phyloP scores from a whole-genome alignment of 2,797 vertebrate species.

The Botia almorhae region DNA sequence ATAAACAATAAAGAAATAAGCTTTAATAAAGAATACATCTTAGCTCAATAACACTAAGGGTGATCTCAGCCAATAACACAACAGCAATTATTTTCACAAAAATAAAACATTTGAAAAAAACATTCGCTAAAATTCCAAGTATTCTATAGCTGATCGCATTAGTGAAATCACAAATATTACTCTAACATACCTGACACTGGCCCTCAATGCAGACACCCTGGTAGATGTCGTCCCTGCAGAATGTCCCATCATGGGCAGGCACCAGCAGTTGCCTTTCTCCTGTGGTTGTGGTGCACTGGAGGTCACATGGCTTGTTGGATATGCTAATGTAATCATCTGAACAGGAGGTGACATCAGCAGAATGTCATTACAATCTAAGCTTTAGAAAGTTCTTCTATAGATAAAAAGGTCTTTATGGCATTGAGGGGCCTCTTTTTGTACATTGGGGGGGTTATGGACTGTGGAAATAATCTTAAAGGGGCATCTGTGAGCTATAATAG shows the following conservation, averaged over 20 bases:
- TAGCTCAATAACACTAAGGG: too few species aligned
- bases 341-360: conserved; percentile 61
- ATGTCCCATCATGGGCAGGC: conserved; percentile 87
- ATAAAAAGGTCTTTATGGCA: conserved; percentile 49
- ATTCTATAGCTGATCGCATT: too few species aligned
- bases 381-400: conserved; percentile 38
- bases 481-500: conserved; percentile 48
- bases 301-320: conserved; percentile 91
- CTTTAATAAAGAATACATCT: too few species aligned
- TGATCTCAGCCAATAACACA: too few species aligned
- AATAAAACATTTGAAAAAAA: too few species aligned
- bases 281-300: conserved; percentile 86
- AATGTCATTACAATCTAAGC: conserved; percentile 39
- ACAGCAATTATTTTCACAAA: too few species aligned
- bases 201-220: conserved; percentile 89
- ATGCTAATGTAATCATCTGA: conserved; percentile 92
- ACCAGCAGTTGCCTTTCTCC: conserved; percentile 89
- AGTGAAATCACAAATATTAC: background rate
- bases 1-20: too few species aligned
- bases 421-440: conserved; percentile 45
- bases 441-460: conserved; percentile 18
- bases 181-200: conserved; percentile 84
- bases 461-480: conserved; percentile 52
- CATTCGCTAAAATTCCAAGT: too few species aligned
- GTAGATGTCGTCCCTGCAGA: conserved; percentile 82